These are phyloP conservation scores for Sclerurus mexicanus DNA, from an alignment of 2,113 vertebrate genomes.

Conservation along the genomic window DNA sequence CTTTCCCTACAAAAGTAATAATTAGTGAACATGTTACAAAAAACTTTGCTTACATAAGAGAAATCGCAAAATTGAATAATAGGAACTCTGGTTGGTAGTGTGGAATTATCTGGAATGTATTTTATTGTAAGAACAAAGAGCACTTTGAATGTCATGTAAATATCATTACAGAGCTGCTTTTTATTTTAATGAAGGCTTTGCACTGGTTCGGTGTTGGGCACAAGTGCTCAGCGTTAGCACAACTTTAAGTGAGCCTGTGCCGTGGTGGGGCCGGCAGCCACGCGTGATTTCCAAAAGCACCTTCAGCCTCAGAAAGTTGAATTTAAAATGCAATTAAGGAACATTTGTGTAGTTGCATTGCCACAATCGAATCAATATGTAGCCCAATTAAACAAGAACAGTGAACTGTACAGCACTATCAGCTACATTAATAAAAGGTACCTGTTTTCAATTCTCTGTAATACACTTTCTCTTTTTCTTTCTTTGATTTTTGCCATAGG, in stretches of 20 bases:
- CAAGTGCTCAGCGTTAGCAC: background rate
- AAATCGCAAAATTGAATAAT: constrained; percentile 47
- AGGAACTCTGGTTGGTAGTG: constrained; percentile 14
- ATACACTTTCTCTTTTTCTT: constrained; percentile 5
- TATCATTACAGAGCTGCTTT: constrained; percentile 70
- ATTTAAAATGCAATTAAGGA: constrained; percentile 63
- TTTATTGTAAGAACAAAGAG: constrained; percentile 75
- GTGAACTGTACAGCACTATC: constrained; percentile 36
- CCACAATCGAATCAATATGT: constrained; percentile 50
- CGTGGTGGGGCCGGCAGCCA: background rate
- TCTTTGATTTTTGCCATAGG: constrained; percentile 26
- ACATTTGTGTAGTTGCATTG: constrained; percentile 53
- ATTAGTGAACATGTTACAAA: constrained; percentile 66
- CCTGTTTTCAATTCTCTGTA: constrained; percentile 15
- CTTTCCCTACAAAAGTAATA: constrained; percentile 69
- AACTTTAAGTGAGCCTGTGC: background rate
- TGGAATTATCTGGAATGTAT: constrained; percentile 71
- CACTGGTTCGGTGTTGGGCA: constrained; percentile 24
- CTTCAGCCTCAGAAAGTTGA: constrained; percentile 54
- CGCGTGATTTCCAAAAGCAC: background rate
- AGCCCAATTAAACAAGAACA: constrained; percentile 53
- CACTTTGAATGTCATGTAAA: constrained; percentile 73
- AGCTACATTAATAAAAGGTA: constrained; percentile 50
- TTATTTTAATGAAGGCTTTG: constrained; percentile 54
- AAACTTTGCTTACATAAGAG: constrained; percentile 37